Percentiles rank a stretch among this genome's conserved stretches.
phyloP scores from a whole-genome alignment of 1,140 invertebrate species.

The Drosophila lacertosa region DNA sequence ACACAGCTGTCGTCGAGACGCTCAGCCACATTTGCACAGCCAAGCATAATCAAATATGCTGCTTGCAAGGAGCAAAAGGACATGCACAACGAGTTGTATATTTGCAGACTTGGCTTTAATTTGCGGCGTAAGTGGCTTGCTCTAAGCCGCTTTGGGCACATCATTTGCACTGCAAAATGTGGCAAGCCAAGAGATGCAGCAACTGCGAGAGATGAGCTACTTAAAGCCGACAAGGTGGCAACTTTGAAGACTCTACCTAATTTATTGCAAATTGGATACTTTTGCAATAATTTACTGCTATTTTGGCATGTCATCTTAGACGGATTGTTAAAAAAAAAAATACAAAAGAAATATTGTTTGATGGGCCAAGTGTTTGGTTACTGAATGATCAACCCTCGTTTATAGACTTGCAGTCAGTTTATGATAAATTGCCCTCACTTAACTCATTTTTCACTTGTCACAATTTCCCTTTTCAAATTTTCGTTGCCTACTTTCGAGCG shows the following conservation, averaged over 20 bases:
- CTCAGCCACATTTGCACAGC: constrained; percentile 42
- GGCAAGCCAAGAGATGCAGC: constrained; percentile 21
- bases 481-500: constrained; percentile 2
- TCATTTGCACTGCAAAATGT: constrained; percentile 19
- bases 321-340: not conserved
- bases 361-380: constrained; percentile 8
- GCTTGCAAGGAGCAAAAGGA: constrained; percentile 17
- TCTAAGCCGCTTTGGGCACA: constrained; percentile 28
- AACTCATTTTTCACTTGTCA: constrained; percentile 31
- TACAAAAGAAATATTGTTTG: not conserved
- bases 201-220: constrained; percentile 18
- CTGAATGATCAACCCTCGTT: constrained; percentile 11
- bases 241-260: not conserved
- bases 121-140: constrained; percentile 48
- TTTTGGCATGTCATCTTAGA: constrained; percentile 10
- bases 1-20: constrained; percentile 69
- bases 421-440: constrained; percentile 32
- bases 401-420: constrained; percentile 22
- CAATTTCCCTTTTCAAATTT: constrained; percentile 16
- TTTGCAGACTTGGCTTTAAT: constrained; percentile 60
- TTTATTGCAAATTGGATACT: constrained; percentile 37
- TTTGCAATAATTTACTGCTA: constrained; percentile 28
- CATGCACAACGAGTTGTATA: constrained; percentile 27
- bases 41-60: constrained; percentile 40
- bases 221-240: constrained; percentile 6